phyloP scores from a whole-genome alignment of 2,888 invertebrate species.

The Elgonia sp. region DNA sequence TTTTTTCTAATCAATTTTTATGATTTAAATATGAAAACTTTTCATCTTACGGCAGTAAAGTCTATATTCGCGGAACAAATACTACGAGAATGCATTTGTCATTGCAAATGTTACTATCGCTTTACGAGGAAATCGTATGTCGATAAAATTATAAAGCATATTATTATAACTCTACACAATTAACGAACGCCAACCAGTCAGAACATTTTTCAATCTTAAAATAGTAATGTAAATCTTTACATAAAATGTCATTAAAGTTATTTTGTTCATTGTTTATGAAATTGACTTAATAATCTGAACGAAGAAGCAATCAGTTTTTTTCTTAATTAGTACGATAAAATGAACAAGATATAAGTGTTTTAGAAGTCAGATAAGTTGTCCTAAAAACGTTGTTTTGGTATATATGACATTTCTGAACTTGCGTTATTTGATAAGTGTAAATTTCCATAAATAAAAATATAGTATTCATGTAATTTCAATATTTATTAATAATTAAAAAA shows the following conservation, averaged over 20 bases:
- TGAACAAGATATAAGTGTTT: background rate
- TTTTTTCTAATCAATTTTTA: no score
- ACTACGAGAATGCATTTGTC: conserved; percentile 6
- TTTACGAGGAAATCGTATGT: conserved; percentile 21
- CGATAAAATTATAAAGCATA: conserved; percentile 4
- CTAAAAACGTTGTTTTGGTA: conserved; percentile 9
- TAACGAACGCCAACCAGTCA: background rate
- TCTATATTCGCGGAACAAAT: conserved; percentile 20
- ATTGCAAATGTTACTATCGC: conserved; percentile 18
- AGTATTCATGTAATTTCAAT: no score
- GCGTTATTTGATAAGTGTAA: conserved; percentile 12
- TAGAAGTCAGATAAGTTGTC: conserved; percentile 5
- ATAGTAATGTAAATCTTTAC: background rate
- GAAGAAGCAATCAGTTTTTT: background rate
- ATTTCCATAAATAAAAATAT: conserved; percentile 12
- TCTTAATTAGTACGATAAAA: background rate
- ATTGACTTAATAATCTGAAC: background rate
- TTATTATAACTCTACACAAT: conserved; percentile 4
- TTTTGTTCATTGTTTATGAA: background rate
- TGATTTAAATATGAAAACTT: no score
- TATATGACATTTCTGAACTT: background rate
- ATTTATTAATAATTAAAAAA: no score
- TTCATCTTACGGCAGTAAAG: background rate
- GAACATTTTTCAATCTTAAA: background rate
- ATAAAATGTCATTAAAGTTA: background rate